phyloP scores from a whole-genome alignment of 2,113 vertebrate genomes.

The Piaya cayana region DNA sequence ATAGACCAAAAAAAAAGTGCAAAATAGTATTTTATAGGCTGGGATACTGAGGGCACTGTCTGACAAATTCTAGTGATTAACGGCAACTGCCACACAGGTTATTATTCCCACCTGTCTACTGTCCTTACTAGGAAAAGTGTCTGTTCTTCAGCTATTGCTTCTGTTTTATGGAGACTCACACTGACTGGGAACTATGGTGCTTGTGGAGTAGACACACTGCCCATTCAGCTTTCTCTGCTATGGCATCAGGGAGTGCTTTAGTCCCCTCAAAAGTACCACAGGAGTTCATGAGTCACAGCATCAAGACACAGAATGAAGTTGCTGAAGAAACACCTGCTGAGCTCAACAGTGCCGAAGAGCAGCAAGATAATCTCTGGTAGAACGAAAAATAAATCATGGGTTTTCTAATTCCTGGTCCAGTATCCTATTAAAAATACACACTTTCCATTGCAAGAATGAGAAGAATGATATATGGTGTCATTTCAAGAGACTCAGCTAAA shows the following conservation, averaged over 20 bases:
- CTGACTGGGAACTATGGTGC: not conserved
- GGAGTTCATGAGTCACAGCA: not conserved
- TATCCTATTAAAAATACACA: not conserved
- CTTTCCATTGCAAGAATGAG: not conserved
- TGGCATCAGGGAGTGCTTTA: not conserved
- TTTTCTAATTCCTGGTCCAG: not conserved
- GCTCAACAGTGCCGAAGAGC: not conserved
- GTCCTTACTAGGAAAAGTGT: not conserved
- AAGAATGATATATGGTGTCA: not conserved
- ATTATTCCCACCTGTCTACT: not conserved
- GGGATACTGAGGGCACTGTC: not conserved
- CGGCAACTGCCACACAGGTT: not conserved
- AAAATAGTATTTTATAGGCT: not conserved
- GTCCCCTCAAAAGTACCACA: not conserved
- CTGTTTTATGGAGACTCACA: not conserved
- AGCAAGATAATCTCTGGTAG: not conserved
- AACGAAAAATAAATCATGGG: not conserved
- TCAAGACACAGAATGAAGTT: not conserved
- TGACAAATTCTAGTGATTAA: not conserved
- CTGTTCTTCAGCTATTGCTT: not conserved
- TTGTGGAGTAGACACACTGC: not conserved
- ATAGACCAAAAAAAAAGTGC: not conserved
- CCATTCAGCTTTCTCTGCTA: not conserved
- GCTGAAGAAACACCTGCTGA: not conserved
- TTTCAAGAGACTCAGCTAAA: not conserved